These are phyloP conservation scores for Neodiprion virginianus DNA, from an alignment of 1,140 invertebrate genomes.

Conservation along the genomic window DNA sequence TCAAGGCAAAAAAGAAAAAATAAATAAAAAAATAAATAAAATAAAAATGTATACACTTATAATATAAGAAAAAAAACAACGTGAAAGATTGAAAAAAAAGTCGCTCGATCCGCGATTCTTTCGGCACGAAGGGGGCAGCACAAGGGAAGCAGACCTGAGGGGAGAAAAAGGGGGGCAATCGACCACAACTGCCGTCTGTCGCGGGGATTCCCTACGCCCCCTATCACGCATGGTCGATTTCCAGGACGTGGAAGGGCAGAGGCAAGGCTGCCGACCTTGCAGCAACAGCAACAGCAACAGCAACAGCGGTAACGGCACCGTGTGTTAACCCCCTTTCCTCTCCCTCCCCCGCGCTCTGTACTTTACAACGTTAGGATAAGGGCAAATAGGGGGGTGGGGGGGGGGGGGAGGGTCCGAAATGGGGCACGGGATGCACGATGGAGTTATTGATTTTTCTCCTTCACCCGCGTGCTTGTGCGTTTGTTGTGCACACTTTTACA, in stretches of 20 bases:
- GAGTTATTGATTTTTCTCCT: background rate
- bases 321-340: background rate
- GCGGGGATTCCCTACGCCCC: background rate
- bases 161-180: background rate
- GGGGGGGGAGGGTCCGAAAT: no score
- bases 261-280: no score
- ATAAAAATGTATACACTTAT: no score
- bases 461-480: background rate
- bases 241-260: background rate
- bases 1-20: no score
- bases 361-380: background rate
- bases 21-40: no score
- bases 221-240: constrained; percentile 2
- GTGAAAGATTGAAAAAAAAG: no score
- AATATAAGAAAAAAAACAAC: no score
- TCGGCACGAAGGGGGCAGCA: background rate
- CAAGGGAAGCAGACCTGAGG: background rate
- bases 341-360: background rate
- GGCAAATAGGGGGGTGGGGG: no score
- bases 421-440: background rate
- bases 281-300: no score
- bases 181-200: constrained; percentile 1
- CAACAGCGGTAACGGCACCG: background rate
- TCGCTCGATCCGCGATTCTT: background rate
- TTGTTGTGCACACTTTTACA: no score